Percentiles rank a stretch among this genome's conserved stretches.
Evolutionary conservation across 1,140 invertebrate genomes (phyloP).

Genomic region (Drosophila triauraria): DNA sequence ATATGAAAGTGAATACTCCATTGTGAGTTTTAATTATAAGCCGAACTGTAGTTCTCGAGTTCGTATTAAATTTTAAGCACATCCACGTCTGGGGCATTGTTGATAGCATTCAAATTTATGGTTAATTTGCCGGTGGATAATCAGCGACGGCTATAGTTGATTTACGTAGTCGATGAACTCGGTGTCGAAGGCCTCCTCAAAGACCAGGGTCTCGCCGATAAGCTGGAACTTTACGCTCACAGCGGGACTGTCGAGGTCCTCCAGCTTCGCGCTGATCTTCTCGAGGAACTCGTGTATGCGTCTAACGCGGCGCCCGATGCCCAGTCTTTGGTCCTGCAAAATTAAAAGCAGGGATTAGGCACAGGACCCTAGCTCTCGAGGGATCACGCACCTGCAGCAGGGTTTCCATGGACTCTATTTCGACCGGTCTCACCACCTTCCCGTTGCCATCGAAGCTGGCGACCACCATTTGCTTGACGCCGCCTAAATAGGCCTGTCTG

Average conservation of each 20-base stretch:
- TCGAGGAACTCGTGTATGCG: neutral
- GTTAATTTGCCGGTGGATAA: neutral
- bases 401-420: neutral
- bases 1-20: too few species aligned
- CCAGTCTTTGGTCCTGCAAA: too few species aligned
- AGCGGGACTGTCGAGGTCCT: neutral
- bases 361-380: neutral
- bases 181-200: neutral
- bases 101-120: neutral
- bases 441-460: neutral
- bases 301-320: neutral
- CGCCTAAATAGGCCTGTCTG: neutral
- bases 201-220: fast-evolving
- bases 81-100: neutral
- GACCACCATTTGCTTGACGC: neutral
- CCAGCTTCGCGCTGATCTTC: neutral
- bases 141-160: neutral
- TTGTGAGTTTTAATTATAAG: neutral
- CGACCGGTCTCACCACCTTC: neutral
- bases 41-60: neutral
- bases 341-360: neutral
- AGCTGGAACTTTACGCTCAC: neutral
- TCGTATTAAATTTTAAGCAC: neutral
- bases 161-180: conserved; percentile 6
- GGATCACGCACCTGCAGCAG: neutral